Base-by-base conservation (phyloP, 2,888 invertebrate genomes). In the Punctoribates punctum region DNA sequence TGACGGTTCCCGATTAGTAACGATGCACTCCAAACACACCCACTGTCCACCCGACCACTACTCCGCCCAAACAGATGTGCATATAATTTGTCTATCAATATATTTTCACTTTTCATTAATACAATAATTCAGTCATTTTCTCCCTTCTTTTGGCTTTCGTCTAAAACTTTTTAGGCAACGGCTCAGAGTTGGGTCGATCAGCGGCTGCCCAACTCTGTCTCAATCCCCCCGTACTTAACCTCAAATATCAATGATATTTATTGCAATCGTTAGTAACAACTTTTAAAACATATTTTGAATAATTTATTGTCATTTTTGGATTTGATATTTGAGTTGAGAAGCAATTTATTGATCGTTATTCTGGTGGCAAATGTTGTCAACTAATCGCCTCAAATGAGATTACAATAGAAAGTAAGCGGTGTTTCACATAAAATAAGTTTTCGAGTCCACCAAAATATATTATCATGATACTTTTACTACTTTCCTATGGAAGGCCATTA, bases 51-150 rank as follows among this genome's bases (percentile, higher is more conserved):
- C 48, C 72, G 46, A 72, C 72, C 17, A 72, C 72, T 72, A 72
- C 72, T 72, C 72, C 72, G 20, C 72, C 72, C 72, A 48, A 72
- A 72, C 72, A 72, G 42, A 46, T 72, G 72, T 72, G 46, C 72
- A 72, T 72, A 72, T 72, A 46, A 72, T 72, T 72, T 72, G 48
- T 72, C 72, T 42, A 48, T 46, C 27, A 72, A 48, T 72, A 23
- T 25, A 72, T 48, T 72, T 42, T 42, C 42, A 42, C 42, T 42
- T 42, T 42, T 42, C 42, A 42, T 42, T 42, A 42, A 42, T 42
- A 42, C 42, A 42, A 42, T 42, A 5, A 42, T 42, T 34, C 34
- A 34, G 34, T 34, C 8, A 42, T 42, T 42, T 13, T 11, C 42
- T 42, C 13, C 13, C 6, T 42, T 42, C 8, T 34, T 34, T 34